Conservation (phyloP, 2,888 invertebrate genomes). For the Sipha maydis region DNA sequence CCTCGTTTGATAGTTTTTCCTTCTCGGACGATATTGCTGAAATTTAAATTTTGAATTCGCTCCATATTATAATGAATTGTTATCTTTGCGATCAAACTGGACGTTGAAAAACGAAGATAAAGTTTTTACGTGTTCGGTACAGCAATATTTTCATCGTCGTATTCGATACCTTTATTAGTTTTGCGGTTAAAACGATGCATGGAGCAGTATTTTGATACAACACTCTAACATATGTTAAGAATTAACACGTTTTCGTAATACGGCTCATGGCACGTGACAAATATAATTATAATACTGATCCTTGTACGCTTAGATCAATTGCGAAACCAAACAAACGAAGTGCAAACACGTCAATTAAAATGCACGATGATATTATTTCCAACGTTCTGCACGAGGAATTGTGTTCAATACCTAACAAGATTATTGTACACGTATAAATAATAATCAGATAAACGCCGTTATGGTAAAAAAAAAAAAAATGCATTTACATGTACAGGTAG, state of each 20-base stretch:
- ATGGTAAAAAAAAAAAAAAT: neutral
- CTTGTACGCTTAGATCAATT: no score
- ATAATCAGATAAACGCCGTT: neutral
- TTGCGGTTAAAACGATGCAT: no score
- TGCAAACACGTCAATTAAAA: neutral
- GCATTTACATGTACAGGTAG: neutral
- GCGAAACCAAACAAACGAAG: no score
- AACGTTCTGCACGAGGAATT: no score
- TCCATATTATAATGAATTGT: conserved; percentile 12
- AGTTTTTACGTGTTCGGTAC: neutral
- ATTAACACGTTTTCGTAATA: neutral
- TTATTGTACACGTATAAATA: neutral
- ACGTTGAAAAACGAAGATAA: conserved; percentile 12
- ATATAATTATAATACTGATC: no score
- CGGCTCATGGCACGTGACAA: neutral
- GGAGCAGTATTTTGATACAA: neutral
- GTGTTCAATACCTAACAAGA: neutral
- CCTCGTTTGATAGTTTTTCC: neutral
- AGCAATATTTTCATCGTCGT: neutral
- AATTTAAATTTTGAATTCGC: conserved; percentile 39
- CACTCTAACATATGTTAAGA: neutral
- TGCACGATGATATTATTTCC: neutral
- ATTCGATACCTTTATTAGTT: neutral
- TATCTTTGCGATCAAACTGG: neutral
- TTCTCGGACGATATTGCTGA: conserved; percentile 1